Conservation (phyloP, 2,888 invertebrate species). For the Terebella lapidaria region DNA sequence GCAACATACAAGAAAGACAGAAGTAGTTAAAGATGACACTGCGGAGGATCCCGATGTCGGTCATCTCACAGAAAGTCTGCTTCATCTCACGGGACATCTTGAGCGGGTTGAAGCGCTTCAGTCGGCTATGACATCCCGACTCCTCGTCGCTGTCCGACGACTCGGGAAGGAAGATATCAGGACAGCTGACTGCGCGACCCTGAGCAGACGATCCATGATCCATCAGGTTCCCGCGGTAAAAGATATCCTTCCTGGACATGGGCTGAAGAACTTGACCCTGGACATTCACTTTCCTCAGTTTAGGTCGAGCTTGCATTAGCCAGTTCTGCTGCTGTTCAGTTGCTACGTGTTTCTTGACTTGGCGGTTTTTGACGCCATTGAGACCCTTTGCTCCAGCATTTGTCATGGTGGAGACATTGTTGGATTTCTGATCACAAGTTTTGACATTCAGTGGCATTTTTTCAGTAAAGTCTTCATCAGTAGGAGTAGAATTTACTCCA, state of each 20-base stretch:
- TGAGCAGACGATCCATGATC: constrained; percentile 17
- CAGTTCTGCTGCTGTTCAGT: not conserved
- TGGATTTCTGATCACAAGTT: no score
- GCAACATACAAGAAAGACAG: constrained; percentile 77
- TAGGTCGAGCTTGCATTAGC: not conserved
- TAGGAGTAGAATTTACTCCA: no score
- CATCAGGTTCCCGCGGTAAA: constrained; percentile 46
- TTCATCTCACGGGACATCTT: constrained; percentile 32
- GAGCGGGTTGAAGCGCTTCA: constrained; percentile 5
- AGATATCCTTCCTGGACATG: constrained; percentile 45
- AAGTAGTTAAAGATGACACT: constrained; percentile 37
- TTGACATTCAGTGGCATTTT: no score
- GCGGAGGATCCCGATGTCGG: constrained; percentile 39
- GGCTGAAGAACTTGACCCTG: constrained; percentile 19
- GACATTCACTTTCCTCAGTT: not conserved
- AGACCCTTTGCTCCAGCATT: not conserved
- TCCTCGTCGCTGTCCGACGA: not conserved
- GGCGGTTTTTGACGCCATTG: no score
- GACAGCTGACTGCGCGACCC: constrained; percentile 67
- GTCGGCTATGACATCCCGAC: not conserved
- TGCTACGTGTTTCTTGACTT: no score
- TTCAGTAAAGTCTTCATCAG: no score
- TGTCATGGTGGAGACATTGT: no score
- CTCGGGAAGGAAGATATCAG: constrained; percentile 68
- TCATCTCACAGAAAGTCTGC: constrained; percentile 35